Evolutionary conservation across 2,797 vertebrate species (phyloP), one percentile per base, ranked within the genome.

Genomic region (Sorex maritimensis): DNA sequence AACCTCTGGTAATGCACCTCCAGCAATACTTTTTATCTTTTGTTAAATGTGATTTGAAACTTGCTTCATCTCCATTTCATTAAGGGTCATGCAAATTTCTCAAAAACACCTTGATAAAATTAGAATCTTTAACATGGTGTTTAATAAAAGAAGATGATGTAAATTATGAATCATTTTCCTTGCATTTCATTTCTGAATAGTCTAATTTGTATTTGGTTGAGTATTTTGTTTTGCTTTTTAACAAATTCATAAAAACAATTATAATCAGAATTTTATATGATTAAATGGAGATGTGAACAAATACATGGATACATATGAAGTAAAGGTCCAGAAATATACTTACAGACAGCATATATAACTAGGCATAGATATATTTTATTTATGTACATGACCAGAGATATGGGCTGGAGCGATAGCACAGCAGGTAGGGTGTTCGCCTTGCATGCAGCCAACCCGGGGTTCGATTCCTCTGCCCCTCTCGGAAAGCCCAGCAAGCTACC

Each of bases 131-230:
- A 83, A 72, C 26, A 6, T 55, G 38, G 26, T 7, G 4, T 38
- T 80, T 63, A 65, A 74, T 1, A 87, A 93, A 78, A 30, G 28
- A 1, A 72, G 23, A 58, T 46, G 28, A 61, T 15, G 88, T 84
- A 88, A 67, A 88, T 44, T 89, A 26, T 38, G 82, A 44, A 80
- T 72, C 19, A 30, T 88, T 81, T 52, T 87, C 46, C 80, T 80
- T 93, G 90, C 10, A 41, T 46, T 84, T 8, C 4, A 9, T 88
- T 81, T 79, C 6, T 63, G 49, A 28, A 19, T 28, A 24, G 6
- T 61, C 49, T 65, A 69, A 21, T 61, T 61, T 5, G 38, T 44
- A 85, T 82, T 77, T 61, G 79, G 17, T 15, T 34, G 1, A 52
- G 7, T 24, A 69, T 34, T 69, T 69, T 69, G 13, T 82, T 41